These are phyloP conservation scores for Trissolcus brochymenae DNA, from an alignment of 2,888 invertebrate genomes.

Conservation along the genomic window DNA sequence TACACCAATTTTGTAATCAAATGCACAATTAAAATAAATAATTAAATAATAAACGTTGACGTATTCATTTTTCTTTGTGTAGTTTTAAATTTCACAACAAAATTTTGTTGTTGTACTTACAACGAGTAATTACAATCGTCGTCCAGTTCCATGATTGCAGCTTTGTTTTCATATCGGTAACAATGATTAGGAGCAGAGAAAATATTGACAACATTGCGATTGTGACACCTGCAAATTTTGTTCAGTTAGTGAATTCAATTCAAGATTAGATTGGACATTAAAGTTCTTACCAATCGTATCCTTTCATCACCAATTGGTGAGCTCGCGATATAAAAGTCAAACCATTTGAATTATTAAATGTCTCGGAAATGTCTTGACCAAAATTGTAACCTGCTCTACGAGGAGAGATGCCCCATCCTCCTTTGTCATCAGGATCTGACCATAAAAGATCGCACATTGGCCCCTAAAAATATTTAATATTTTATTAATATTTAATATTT, in stretches of 20 bases:
- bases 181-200: conserved; percentile 99
- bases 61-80: too few species aligned
- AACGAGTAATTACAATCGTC: conserved; percentile 99
- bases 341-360: conserved; percentile 99
- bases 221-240: conserved; percentile 86
- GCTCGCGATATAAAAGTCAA: conserved; percentile 98
- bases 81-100: too few species aligned
- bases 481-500: not conserved
- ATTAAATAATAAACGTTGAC: too few species aligned
- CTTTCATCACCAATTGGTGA: conserved; percentile 99
- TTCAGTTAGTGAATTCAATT: too few species aligned
- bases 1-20: too few species aligned
- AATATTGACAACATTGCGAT: conserved; percentile 99
- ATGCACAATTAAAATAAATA: too few species aligned
- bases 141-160: conserved; percentile 99
- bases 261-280: not conserved
- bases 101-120: conserved; percentile 83
- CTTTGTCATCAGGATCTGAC: conserved; percentile 99
- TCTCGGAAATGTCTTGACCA: conserved; percentile 99
- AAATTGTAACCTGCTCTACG: conserved; percentile 99
- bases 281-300: conserved; percentile 87
- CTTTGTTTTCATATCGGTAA: conserved; percentile 99
- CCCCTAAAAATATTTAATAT: conserved; percentile 79
- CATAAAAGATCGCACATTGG: conserved; percentile 99
- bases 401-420: conserved; percentile 99